Percentiles rank a stretch among this genome's conserved stretches.
Evolutionary conservation across 2,888 invertebrate species (phyloP).

Genomic region (Thymelicus lineola): DNA sequence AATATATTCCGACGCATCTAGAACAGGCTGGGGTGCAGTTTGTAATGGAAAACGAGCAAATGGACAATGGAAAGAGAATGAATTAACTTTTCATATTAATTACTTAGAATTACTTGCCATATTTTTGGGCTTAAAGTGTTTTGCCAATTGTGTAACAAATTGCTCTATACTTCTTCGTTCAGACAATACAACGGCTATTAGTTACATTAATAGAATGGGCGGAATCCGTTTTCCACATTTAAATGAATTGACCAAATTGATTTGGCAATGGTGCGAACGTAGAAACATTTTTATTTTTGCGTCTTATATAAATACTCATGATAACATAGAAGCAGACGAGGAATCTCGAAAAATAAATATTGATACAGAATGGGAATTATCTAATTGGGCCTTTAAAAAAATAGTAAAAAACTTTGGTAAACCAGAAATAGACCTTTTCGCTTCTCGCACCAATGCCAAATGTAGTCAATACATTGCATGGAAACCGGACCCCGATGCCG

Average conservation of each 20-base stretch:
- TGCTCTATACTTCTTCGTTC: conserved; percentile 35
- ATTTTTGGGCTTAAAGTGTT: conserved; percentile 21
- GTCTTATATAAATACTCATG: conserved; percentile 52
- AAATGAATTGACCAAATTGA: conserved; percentile 32
- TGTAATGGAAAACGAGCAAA: neutral
- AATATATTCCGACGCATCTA: conserved; percentile 27
- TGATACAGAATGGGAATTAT: conserved; percentile 45
- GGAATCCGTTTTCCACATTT: conserved; percentile 37
- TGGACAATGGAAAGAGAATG: conserved; percentile 8
- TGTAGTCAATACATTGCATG: conserved; percentile 33
- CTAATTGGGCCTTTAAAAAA: conserved; percentile 32
- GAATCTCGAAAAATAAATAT: conserved; percentile 45
- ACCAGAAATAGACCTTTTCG: conserved; percentile 43
- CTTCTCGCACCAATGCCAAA: conserved; percentile 39
- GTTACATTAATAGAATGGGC: conserved; percentile 33
- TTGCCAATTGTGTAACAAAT: conserved; percentile 10
- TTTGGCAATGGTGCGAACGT: conserved; percentile 48
- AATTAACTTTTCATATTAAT: conserved; percentile 33
- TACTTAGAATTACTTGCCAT: conserved; percentile 34
- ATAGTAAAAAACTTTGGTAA: conserved; percentile 32
- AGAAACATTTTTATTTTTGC: conserved; percentile 49
- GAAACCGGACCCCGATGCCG: conserved; percentile 41
- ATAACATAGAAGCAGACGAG: conserved; percentile 49
- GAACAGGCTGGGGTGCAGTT: conserved; percentile 15
- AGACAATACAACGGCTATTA: conserved; percentile 38